Percentiles rank a stretch among this genome's conserved stretches.
phyloP scores from a whole-genome alignment of 2,113 vertebrate genomes.

The Chamaea fasciata region DNA sequence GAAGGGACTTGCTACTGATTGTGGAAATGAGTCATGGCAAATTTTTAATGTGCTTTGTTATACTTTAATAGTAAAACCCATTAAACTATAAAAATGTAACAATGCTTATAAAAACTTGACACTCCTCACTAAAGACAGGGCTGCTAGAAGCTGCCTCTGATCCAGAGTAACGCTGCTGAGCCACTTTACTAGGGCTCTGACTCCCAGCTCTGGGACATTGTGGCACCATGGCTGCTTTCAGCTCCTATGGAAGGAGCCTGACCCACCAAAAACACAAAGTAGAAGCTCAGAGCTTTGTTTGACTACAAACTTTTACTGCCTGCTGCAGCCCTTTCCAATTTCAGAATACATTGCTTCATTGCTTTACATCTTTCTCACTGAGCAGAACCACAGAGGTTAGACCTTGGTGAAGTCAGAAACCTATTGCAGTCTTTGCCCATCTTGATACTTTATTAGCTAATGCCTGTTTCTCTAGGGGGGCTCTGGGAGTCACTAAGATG shows the following conservation, averaged over 20 bases:
- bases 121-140: conserved; percentile 26
- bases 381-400: neutral
- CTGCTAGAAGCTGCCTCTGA: conserved; percentile 3
- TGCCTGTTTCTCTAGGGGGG: neutral
- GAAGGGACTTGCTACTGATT: conserved; percentile 26
- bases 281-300: neutral
- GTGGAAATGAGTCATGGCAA: conserved; percentile 26
- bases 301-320: conserved; percentile 36
- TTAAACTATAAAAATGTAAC: conserved; percentile 61
- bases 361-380: neutral
- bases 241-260: conserved; percentile 1
- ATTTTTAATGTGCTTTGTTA: conserved; percentile 52
- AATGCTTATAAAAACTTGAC: conserved; percentile 51
- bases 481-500: neutral
- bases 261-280: conserved; percentile 14
- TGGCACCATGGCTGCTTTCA: conserved; percentile 23
- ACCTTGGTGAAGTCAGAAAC: neutral
- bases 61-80: conserved; percentile 37
- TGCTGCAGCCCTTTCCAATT: conserved; percentile 20
- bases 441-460: neutral
- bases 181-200: conserved; percentile 49
- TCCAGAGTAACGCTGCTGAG: neutral
- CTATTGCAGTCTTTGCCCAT: neutral
- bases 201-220: conserved; percentile 33
- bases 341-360: neutral